Conservation (phyloP, 2,113 vertebrate species). For the Actinemys pallida region DNA sequence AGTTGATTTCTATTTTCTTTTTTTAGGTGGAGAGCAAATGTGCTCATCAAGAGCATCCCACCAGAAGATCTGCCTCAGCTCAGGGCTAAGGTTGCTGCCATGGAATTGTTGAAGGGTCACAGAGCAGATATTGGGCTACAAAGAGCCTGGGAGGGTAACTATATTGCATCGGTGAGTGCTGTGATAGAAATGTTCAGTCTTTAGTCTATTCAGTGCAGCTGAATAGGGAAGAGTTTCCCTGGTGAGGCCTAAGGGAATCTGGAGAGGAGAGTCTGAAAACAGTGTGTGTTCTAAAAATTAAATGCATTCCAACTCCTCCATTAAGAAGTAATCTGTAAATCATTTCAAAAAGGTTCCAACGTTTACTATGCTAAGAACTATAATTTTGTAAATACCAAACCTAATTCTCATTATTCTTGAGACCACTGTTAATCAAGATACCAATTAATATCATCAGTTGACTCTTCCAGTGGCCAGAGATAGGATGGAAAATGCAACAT, state of each 20-base stretch:
- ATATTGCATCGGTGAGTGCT: conserved; percentile 85
- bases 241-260: background rate
- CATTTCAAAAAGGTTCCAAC: background rate
- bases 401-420: background rate
- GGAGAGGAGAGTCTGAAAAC: accelerated
- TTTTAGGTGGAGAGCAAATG: conserved; percentile 93
- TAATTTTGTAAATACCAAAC: background rate
- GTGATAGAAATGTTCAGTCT: background rate
- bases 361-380: background rate
- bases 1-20: background rate
- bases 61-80: conserved; percentile 89
- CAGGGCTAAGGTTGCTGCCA: conserved; percentile 92
- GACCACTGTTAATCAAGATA: background rate
- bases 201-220: background rate
- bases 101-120: conserved; percentile 94
- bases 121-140: conserved; percentile 92
- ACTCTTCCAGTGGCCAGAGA: background rate
- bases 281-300: background rate
- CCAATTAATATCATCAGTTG: background rate
- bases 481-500: background rate
- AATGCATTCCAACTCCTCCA: background rate
- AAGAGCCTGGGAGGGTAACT: conserved; percentile 95
- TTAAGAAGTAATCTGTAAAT: background rate
- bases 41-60: conserved; percentile 90
- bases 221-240: background rate